Percentiles rank a stretch among this genome's conserved stretches.
phyloP scores from a whole-genome alignment of 2,888 invertebrate genomes.

The Ommatoiulus sabulosus region DNA sequence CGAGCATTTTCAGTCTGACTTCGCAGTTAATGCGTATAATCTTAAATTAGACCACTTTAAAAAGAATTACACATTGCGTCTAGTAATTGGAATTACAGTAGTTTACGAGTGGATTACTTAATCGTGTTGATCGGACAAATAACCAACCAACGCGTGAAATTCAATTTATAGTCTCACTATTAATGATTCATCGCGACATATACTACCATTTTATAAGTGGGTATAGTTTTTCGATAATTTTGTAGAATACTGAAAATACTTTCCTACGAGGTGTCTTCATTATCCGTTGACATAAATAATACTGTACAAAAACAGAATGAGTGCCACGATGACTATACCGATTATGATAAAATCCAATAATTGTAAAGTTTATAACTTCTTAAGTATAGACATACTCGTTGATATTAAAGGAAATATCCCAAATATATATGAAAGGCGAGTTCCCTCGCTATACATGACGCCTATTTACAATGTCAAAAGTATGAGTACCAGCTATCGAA shows the following conservation, averaged over 20 bases:
- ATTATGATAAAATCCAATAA: constrained; percentile 40
- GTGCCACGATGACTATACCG: background rate
- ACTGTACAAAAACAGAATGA: constrained; percentile 35
- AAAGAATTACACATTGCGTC: too few relatives aligned
- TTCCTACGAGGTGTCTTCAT: background rate
- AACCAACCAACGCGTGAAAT: too few relatives aligned
- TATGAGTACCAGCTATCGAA: background rate
- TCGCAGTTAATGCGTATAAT: background rate
- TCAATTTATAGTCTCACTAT: too few relatives aligned
- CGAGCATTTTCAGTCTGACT: too few relatives aligned
- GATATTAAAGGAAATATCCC: constrained; percentile 29
- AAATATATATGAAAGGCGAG: constrained; percentile 25
- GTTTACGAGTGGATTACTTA: too few relatives aligned
- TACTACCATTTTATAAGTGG: too few relatives aligned
- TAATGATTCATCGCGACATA: too few relatives aligned
- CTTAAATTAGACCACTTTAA: too few relatives aligned
- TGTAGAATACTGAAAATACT: background rate
- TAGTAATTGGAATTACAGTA: too few relatives aligned
- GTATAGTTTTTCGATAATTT: too few relatives aligned
- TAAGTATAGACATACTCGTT: background rate
- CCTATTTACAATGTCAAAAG: constrained; percentile 31
- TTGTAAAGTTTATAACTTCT: background rate
- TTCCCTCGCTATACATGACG: background rate
- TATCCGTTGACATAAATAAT: background rate
- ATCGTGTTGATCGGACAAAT: too few relatives aligned